Conservation (phyloP, 2,113 vertebrate species). For the Thymallus thymallus region DNA sequence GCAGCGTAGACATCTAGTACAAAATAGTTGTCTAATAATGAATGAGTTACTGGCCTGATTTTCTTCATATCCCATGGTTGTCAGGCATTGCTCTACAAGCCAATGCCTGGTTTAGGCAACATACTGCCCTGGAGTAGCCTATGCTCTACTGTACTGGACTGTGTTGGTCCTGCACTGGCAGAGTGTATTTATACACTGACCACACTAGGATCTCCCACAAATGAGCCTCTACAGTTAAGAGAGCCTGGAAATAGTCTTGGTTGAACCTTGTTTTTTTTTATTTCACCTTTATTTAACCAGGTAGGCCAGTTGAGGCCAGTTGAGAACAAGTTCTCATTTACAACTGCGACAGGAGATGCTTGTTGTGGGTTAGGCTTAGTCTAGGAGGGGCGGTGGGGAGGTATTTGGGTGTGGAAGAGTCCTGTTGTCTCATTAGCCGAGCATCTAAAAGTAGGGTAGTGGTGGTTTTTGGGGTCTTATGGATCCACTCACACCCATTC, state of each 20-base stretch:
- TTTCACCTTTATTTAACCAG: too few species aligned
- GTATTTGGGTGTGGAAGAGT: conserved; percentile 19
- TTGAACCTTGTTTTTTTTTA: neutral
- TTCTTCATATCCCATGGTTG: neutral
- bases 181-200: conserved; percentile 8
- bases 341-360: neutral
- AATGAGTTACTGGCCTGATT: neutral
- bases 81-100: neutral
- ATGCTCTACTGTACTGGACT: neutral
- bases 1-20: too few species aligned
- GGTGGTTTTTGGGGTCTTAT: conserved; percentile 29
- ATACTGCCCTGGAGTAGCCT: neutral
- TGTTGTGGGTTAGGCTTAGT: neutral
- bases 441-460: conserved; percentile 30
- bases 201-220: neutral
- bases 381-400: conserved; percentile 3
- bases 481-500: conserved; percentile 18
- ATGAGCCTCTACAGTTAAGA: conserved; percentile 3
- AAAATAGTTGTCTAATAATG: too few species aligned
- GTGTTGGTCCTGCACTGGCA: neutral
- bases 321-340: too few species aligned
- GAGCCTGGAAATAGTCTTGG: neutral
- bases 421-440: conserved; percentile 21
- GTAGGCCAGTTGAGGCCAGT: too few species aligned
- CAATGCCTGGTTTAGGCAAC: neutral